These are phyloP conservation scores for Dasysyrphus albostriatus DNA, from an alignment of 2,888 invertebrate genomes.

Conservation along the genomic window DNA sequence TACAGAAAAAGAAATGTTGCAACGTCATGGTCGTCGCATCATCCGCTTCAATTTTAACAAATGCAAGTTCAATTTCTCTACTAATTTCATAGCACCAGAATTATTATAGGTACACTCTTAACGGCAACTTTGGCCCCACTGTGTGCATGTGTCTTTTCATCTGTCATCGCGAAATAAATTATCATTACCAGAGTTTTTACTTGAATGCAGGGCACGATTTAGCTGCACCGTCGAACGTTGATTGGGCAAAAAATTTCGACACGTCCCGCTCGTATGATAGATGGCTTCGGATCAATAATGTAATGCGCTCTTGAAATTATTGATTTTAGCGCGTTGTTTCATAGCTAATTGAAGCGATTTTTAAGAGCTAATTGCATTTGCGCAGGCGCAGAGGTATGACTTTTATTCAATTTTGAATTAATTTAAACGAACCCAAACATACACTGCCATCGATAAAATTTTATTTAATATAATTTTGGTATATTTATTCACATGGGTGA, in stretches of 20 bases:
- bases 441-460: slow-evolving; percentile 27
- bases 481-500: neutral
- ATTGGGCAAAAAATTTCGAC: slow-evolving; percentile 69
- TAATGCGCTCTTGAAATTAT: slow-evolving; percentile 72
- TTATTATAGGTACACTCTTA: no score
- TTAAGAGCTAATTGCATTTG: slow-evolving; percentile 65
- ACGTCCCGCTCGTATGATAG: slow-evolving; percentile 67
- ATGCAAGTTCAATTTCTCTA: no score
- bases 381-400: neutral
- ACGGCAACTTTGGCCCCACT: neutral
- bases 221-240: slow-evolving; percentile 33
- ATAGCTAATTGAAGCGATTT: slow-evolving; percentile 66
- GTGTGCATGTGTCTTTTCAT: slow-evolving; percentile 42
- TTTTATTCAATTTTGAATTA: neutral
- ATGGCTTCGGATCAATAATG: slow-evolving; percentile 68
- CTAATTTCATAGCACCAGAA: no score
- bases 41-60: no score
- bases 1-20: no score
- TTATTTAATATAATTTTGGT: slow-evolving; percentile 35
- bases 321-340: slow-evolving; percentile 61
- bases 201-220: neutral
- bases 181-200: slow-evolving; percentile 61
- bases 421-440: slow-evolving; percentile 5
- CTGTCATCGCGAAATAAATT: slow-evolving; percentile 73
- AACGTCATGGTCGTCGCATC: no score